Evolutionary conservation across 2,113 vertebrate species (phyloP).

Genomic region (Muscicapa adusta): DNA sequence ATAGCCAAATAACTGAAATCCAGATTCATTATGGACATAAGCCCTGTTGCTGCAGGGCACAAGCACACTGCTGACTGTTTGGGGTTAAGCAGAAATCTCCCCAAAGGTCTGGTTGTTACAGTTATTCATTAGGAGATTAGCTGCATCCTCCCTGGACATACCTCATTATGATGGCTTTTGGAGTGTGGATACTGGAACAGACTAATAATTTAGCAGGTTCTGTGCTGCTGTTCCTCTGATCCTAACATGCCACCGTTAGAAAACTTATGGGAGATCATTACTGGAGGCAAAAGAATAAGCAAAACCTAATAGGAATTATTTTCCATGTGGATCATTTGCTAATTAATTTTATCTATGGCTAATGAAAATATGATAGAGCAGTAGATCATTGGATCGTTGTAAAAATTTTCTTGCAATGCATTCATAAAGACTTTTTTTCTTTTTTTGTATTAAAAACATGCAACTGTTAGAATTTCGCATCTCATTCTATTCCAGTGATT

Average conservation of each 20-base stretch:
- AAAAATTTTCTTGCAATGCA: not conserved
- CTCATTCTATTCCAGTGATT: not conserved
- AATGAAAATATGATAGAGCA: not conserved
- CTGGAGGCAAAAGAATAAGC: not conserved
- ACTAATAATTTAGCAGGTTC: slow-evolving; percentile 29
- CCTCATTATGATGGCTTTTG: slow-evolving; percentile 21
- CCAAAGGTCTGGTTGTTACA: slow-evolving; percentile 6
- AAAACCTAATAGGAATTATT: not conserved
- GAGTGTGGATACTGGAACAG: not conserved
- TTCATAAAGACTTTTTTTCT: not conserved
- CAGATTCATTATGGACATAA: slow-evolving; percentile 43
- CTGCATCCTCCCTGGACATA: not conserved
- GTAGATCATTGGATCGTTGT: not conserved
- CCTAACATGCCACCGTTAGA: not conserved
- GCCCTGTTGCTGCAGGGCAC: not conserved
- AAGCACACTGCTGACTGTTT: not conserved
- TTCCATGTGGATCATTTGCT: not conserved
- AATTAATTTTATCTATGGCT: not conserved
- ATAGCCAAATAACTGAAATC: slow-evolving; percentile 26
- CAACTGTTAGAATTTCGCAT: not conserved
- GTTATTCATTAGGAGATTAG: slow-evolving; percentile 44
- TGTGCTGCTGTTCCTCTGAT: slow-evolving; percentile 7
- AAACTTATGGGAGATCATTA: not conserved
- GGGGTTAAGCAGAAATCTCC: slow-evolving; percentile 34
- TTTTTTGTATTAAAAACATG: not conserved